Evolutionary conservation across 2,888 invertebrate species (phyloP).

Genomic region (Cantharis lateralis): DNA sequence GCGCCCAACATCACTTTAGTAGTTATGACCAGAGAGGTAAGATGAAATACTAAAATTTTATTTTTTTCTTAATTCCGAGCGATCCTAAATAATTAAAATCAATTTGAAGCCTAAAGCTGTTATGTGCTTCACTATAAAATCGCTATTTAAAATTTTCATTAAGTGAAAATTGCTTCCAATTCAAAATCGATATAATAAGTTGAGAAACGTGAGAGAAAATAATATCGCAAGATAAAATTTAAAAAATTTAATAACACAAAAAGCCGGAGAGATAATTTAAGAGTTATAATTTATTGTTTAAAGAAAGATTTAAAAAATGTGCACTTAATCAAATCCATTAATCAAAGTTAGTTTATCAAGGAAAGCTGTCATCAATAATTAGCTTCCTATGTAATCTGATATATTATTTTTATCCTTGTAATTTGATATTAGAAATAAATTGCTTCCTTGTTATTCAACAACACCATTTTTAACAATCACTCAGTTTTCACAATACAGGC

Average conservation of each 20-base stretch:
- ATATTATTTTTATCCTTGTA: constrained; percentile 33
- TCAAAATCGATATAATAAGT: not conserved
- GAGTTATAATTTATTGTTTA: not conserved
- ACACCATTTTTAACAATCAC: constrained; percentile 33
- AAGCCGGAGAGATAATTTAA: not conserved
- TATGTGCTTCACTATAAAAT: not conserved
- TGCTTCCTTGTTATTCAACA: constrained; percentile 34
- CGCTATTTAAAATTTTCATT: not conserved
- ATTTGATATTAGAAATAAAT: constrained; percentile 30
- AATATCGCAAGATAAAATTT: not conserved
- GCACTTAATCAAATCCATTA: constrained; percentile 9
- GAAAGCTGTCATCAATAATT: constrained; percentile 28
- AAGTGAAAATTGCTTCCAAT: not conserved
- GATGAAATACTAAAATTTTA: constrained; percentile 31
- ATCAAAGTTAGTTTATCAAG: constrained; percentile 24
- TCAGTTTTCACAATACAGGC: constrained; percentile 36
- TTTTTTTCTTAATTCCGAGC: not conserved
- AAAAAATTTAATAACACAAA: not conserved
- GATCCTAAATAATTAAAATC: not conserved
- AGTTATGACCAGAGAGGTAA: constrained; percentile 88
- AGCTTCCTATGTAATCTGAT: constrained; percentile 26
- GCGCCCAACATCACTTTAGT: constrained; percentile 85
- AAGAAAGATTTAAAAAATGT: not conserved
- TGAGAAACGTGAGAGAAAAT: not conserved
- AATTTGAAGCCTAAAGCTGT: too few species aligned